Evolutionary conservation across 1,140 invertebrate species (phyloP), one percentile per base, ranked within the genome.

Genomic region (Eriocheir sinensis): DNA sequence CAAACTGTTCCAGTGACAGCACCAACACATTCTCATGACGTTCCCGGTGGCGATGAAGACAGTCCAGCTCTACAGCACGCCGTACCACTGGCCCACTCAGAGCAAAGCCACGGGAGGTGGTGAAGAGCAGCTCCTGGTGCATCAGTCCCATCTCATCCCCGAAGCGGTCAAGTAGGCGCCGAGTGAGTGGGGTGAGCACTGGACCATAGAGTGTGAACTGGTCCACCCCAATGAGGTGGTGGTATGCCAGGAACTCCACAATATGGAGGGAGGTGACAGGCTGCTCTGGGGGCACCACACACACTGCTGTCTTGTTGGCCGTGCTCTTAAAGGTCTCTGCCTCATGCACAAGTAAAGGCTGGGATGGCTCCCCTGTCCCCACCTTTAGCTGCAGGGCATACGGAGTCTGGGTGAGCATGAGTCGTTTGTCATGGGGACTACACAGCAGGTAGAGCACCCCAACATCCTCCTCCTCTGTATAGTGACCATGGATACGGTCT

Each of bases 1-100:
- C 60, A 85, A 92, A 96, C 44, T 96, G 89, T 53, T 95, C 88
- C 30, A 96, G 44, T 4, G 91, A 91, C 8, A 96, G 85, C 36
- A 96, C 90, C 48, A 96, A 27, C n/a, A 95, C 92, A 93, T 96
- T 96, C 60, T 96, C 95, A 44, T 95, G 95, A 9, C 44, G 88
- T 32, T 95, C 95, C 9, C 94, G 93, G 72, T 96, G 95, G 48
- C 95, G 94, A 15, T 94, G 95, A 8, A 96, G 41, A 80, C 95
- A 96, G 38, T 96, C 95, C 32, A 93, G 30, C 60, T 96, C 95
- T 40, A 96, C 81, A 32, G 95, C 44, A 44, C 90, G 86, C 85
- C 80, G 86, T 32, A 94, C 86, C 27, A 95, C 91, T 27, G 89
- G 79, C 8, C 48, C 53, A 34, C 38, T 93, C 8, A 95, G 92